Evolutionary conservation across 2,888 invertebrate species (phyloP), one percentile per base, ranked within the genome.

Genomic region (Aphrophora alni): DNA sequence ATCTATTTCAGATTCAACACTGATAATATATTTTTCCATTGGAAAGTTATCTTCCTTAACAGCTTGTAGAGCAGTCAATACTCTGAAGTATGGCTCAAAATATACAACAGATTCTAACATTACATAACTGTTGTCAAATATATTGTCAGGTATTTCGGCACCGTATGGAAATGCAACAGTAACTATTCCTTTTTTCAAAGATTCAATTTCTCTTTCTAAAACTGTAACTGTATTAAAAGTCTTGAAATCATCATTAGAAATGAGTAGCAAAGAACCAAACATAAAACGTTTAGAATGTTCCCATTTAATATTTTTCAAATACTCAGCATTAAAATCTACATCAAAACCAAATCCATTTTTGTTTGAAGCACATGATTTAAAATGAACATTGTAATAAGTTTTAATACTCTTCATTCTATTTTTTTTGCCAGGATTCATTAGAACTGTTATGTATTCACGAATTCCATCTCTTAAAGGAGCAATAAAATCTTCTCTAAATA

Each of bases 51-150:
- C 88, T 26, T 89, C 85, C 68, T 88, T 88, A 76, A 93, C 90
- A 0, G 88, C 88, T 85, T 94, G 91, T 28, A 97, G 87, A n/a
- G 93, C 94, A 84, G 90, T 90, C 77, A 95, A 88, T 0, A 95
- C 94, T 86, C 94, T 92, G 83, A 93, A 90, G 86, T 96, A 96
- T 0, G 96, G 95, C 86, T 96, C 96, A 86, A 96, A 95, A 87
- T 93, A 97, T 0, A 94, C 92, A 76, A 92, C 92, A 77, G 94
- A 93, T 87, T 96, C 95, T 1, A 94, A 91, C 94, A 96, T 94
- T 0, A 92, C 85, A 82, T 91, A 91, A 0, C 88, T 83, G 82
- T 89, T 87, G 0, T 88, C 87, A 27, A 86, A 85, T 78, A 89
- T 87, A 72, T 89, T 86, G 26, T 85, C 84, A 0, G 87, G 86